These are phyloP conservation scores for Monoplex corrugatus DNA, from an alignment of 2,888 invertebrate genomes.

Conservation along the genomic window DNA sequence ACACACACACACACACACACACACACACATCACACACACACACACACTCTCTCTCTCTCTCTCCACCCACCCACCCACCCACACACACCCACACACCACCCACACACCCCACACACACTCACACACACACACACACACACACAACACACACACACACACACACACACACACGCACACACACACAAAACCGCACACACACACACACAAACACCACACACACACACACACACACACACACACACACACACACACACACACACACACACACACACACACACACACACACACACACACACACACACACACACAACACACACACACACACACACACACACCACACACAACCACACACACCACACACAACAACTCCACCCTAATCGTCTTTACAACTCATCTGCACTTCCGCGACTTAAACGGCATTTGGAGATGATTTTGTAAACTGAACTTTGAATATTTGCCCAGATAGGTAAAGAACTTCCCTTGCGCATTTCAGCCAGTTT, in stretches of 20 bases:
- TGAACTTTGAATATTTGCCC: too few species aligned
- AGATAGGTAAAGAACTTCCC: neutral
- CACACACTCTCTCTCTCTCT: neutral
- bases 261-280: constrained; percentile 10
- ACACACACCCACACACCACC: neutral
- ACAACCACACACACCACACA: neutral
- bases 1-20: neutral
- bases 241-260: constrained; percentile 4
- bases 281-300: neutral
- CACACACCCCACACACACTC: neutral
- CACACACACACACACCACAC: neutral
- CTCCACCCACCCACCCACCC: neutral
- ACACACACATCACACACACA: constrained; percentile 2
- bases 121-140: constrained; percentile 34
- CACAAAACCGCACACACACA: constrained; percentile 21
- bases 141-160: constrained; percentile 32
- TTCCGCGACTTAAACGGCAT: too few species aligned
- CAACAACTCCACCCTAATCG: too few species aligned
- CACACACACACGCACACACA: constrained; percentile 10
- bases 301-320: neutral
- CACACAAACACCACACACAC: neutral
- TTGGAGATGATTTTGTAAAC: too few species aligned
- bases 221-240: neutral
- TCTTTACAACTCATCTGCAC: too few species aligned
- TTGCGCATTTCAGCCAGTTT: neutral